A percentile compares a stretch with the other conserved stretches of the same genome.
Evolutionary conservation across 1,140 invertebrate genomes (phyloP).

Genomic region (Drosophila rufa): DNA sequence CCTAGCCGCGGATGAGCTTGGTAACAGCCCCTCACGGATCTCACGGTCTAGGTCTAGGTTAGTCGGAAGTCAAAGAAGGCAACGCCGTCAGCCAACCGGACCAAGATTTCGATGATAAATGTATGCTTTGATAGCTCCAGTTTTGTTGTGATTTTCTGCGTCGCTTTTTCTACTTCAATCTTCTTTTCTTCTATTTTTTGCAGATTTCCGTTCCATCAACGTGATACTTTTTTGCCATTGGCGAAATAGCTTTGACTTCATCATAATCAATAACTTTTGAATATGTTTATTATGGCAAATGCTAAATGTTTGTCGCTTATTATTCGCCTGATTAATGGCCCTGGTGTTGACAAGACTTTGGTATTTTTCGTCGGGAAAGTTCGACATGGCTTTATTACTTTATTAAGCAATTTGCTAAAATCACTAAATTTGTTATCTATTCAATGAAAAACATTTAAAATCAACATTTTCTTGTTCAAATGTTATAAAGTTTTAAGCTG

Average conservation of each 20-base stretch:
- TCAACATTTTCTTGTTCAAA: no score
- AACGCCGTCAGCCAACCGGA: conserved; percentile 51
- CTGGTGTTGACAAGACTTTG: conserved; percentile 39
- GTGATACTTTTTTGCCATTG: conserved; percentile 40
- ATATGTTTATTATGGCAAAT: conserved; percentile 40
- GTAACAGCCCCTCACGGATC: conserved; percentile 40
- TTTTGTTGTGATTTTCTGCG: conserved; percentile 55
- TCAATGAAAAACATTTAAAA: neutral
- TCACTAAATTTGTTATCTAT: neutral
- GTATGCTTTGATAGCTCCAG: conserved; percentile 59
- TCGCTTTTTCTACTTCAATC: conserved; percentile 45
- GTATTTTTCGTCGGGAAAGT: conserved; percentile 20
- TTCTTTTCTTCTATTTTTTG: conserved; percentile 30
- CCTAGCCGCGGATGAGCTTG: conserved; percentile 30
- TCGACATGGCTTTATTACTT: neutral
- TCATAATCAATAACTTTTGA: conserved; percentile 48
- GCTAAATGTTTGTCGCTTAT: conserved; percentile 53
- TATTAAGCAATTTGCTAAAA: neutral
- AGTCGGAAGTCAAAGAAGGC: conserved; percentile 66
- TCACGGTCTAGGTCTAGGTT: conserved; percentile 75
- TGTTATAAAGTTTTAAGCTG: no score
- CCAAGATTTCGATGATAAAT: conserved; percentile 76
- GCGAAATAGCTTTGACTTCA: conserved; percentile 35
- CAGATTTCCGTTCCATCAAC: conserved; percentile 39
- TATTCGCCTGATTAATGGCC: conserved; percentile 53